phyloP scores from a whole-genome alignment of 30 jellyfish, hydroid and myxozoan genomes.

The Clytia hemisphaerica region DNA sequence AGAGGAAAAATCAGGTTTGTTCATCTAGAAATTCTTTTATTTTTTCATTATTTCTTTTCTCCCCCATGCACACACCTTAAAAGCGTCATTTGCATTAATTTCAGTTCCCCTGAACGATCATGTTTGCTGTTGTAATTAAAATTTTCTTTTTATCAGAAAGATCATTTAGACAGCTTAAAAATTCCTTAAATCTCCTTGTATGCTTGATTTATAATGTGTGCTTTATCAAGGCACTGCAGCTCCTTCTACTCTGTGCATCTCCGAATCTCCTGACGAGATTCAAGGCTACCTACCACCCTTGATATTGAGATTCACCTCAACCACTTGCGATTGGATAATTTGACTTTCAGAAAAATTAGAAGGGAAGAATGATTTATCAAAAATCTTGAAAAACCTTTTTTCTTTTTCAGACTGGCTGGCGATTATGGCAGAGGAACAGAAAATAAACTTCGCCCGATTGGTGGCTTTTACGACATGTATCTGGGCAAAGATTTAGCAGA shows the following conservation, averaged over 20 bases:
- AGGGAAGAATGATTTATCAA: not conserved
- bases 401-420: conserved; percentile 79
- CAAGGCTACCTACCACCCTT: too few relatives aligned
- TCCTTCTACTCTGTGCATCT: too few relatives aligned
- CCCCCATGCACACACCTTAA: not conserved
- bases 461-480: conserved; percentile 79
- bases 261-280: too few relatives aligned
- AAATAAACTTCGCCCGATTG: conserved; percentile 72
- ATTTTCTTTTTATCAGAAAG: too few relatives aligned
- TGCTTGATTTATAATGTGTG: too few relatives aligned
- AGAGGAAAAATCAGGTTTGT: conserved; percentile 85
- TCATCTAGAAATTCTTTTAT: not conserved
- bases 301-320: too few relatives aligned
- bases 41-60: not conserved
- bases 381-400: not conserved
- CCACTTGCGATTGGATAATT: too few relatives aligned
- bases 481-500: conserved; percentile 94
- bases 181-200: too few relatives aligned
- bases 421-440: conserved; percentile 82
- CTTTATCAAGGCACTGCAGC: too few relatives aligned
- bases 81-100: not conserved
- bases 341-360: too few relatives aligned
- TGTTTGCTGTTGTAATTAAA: too few relatives aligned
- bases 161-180: too few relatives aligned
- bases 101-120: not conserved